Percentiles rank a stretch among this genome's conserved stretches.
Conservation (phyloP, 2,888 invertebrate genomes). For the Orchestes rusci region DNA sequence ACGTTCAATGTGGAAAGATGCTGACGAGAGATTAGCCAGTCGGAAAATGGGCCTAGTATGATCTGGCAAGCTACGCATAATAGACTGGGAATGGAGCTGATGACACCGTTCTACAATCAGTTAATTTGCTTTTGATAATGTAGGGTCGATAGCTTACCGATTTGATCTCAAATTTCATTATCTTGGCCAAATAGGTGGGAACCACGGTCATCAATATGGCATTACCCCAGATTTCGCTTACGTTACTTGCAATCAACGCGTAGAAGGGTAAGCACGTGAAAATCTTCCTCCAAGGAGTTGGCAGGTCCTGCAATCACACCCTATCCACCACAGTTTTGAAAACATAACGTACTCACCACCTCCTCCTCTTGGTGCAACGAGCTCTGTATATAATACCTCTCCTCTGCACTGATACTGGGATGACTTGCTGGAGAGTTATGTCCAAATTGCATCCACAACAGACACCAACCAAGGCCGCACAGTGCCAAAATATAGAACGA, state of each 20-base stretch:
- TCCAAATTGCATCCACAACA: constrained; percentile 53
- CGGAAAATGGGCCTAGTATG: constrained; percentile 10
- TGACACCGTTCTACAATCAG: too few species aligned
- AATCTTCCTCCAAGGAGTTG: constrained; percentile 17
- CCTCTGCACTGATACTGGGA: constrained; percentile 53
- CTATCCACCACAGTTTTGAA: too few species aligned
- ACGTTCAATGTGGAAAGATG: constrained; percentile 7
- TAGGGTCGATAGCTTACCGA: constrained; percentile 16
- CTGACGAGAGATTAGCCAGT: constrained; percentile 10
- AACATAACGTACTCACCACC: constrained; percentile 7
- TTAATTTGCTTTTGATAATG: too few species aligned
- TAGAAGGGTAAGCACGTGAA: constrained; percentile 16
- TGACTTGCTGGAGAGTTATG: constrained; percentile 55
- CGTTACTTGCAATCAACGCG: constrained; percentile 4
- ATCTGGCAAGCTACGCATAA: too few species aligned
- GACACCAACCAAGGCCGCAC: constrained; percentile 53
- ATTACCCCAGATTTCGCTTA: constrained; percentile 12
- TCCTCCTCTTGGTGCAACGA: constrained; percentile 18
- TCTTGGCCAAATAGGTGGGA: constrained; percentile 16
- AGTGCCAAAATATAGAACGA: constrained; percentile 65
- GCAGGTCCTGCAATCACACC: constrained; percentile 12
- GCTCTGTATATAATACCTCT: constrained; percentile 51
- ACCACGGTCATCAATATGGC: constrained; percentile 13
- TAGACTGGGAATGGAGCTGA: too few species aligned
- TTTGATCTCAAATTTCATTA: constrained; percentile 16